Conservation (phyloP, 92 coral and sea anemone species). For the Palythoa grandiflora region DNA sequence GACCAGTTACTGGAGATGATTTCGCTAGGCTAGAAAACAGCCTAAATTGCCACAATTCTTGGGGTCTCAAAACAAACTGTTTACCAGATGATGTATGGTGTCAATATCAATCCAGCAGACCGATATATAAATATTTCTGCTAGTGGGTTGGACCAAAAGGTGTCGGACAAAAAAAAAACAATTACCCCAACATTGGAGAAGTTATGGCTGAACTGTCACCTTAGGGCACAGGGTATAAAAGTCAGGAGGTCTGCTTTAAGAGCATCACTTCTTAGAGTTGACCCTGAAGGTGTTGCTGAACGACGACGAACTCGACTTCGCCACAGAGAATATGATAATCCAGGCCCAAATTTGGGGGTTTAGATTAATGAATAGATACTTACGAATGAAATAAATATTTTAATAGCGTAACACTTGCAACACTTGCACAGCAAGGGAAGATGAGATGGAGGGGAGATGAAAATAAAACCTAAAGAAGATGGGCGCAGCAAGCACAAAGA, state of each 20-base stretch:
- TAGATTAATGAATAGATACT: too few species aligned
- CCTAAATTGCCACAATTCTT: slow-evolving; percentile 32
- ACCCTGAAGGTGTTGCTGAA: slow-evolving; percentile 44
- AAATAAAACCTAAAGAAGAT: too few species aligned
- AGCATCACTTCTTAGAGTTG: slow-evolving; percentile 44
- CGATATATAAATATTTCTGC: slow-evolving; percentile 32
- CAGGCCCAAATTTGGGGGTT: slow-evolving; percentile 38
- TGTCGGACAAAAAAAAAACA: slow-evolving; percentile 15
- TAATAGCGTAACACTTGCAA: too few species aligned
- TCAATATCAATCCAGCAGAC: slow-evolving; percentile 41
- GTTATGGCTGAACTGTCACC: slow-evolving; percentile 43
- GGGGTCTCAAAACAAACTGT: slow-evolving; percentile 50
- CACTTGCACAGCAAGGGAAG: too few species aligned
- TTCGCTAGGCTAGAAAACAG: slow-evolving; percentile 56
- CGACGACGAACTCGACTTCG: slow-evolving; percentile 38
- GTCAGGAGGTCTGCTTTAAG: slow-evolving; percentile 46
- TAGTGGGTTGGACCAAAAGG: slow-evolving; percentile 34
- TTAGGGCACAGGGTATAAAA: slow-evolving; percentile 40
- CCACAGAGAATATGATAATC: slow-evolving; percentile 50
- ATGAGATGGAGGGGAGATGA: too few species aligned
- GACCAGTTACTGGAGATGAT: slow-evolving; percentile 54
- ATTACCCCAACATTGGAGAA: slow-evolving; percentile 50
- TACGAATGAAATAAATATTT: too few species aligned
- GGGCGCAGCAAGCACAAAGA: too few species aligned
- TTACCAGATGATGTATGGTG: slow-evolving; percentile 47